Base-by-base conservation (phyloP, 2,113 vertebrate genomes). In the Vulpes ferrilata region DNA sequence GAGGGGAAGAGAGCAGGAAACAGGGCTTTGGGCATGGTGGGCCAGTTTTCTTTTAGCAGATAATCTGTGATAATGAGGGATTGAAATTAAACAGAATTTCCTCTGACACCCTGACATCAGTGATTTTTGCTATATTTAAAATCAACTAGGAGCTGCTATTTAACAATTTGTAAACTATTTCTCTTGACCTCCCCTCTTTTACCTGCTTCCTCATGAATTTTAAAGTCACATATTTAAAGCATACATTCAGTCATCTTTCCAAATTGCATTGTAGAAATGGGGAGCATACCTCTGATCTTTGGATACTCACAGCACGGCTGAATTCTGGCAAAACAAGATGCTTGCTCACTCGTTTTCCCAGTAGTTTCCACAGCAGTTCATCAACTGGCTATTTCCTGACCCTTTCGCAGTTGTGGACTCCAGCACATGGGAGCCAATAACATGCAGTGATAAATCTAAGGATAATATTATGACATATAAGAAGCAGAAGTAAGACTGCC, bases 181-280 rank as follows among this genome's bases (percentile, higher is more conserved):
- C 51, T 78, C 35, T 86, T 60, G 35, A 8, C 19, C 16, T 71
- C 19, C 16, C 16, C 12, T 89, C 16, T 57, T 10, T 76, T 55
- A 84, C n/a, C 19, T 93, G 23, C 43, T 87, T 94, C 53, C 73
- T 89, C 60, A 43, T 67, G 88, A 64, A 95, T 57, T 96, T 64
- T 67, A 69, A 71, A 81, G 35, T 6, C 30, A n/a, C 3, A 0
- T 32, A 10, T 64, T 59, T 90, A 80, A 94, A 84, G 32, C n/a
- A 62, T 48, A 71, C 0, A 3, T 30, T 79, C 62, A 67, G 38
- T 80, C 17, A 59, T 76, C 67, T 59, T 82, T 43, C 67, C 7
- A 60, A 32, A 59, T 79, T 7, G 0, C 48, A 55, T 13, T 81
- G 20, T 43, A 60, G 73, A 95, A 73, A 86, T 23, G 64, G 27